Conservation (phyloP, 2,888 invertebrate genomes). For the Mamestra brassicae region DNA sequence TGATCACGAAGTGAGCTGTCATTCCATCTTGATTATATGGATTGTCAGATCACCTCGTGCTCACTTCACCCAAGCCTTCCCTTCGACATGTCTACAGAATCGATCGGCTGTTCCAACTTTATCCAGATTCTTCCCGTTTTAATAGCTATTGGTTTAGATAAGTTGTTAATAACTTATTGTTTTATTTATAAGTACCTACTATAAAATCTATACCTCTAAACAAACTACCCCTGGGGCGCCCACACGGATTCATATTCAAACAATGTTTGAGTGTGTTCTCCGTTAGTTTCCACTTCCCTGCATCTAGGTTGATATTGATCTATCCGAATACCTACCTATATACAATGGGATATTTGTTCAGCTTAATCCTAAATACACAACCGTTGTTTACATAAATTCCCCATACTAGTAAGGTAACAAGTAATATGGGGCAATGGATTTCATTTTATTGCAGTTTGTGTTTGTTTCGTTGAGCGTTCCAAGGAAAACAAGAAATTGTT, state of each 20-base stretch:
- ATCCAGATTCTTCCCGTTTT: too few species aligned
- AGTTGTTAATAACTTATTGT: too few species aligned
- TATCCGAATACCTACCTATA: conserved; percentile 3
- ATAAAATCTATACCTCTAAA: neutral
- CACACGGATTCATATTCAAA: conserved; percentile 8
- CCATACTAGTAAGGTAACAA: neutral
- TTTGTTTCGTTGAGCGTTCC: conserved; percentile 16
- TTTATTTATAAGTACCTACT: neutral
- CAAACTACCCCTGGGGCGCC: neutral
- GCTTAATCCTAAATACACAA: conserved; percentile 21
- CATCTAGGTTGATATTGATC: conserved; percentile 17
- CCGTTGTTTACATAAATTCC: conserved; percentile 7
- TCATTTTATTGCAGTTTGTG: conserved; percentile 34
- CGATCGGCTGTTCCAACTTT: too few species aligned
- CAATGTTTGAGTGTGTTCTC: conserved; percentile 26
- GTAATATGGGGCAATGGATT: conserved; percentile 19
- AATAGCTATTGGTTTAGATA: too few species aligned
- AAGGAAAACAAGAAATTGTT: conserved; percentile 20
- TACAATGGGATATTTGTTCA: neutral
- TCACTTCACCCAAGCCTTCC: too few species aligned
- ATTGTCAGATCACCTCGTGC: too few species aligned
- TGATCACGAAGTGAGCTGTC: too few species aligned
- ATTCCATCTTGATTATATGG: too few species aligned
- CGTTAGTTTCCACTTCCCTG: conserved; percentile 26
- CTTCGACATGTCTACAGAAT: too few species aligned